A percentile compares a stretch with the other conserved stretches of the same genome.
phyloP scores from a whole-genome alignment of 2,797 vertebrate species.

The Syncerus caffer region DNA sequence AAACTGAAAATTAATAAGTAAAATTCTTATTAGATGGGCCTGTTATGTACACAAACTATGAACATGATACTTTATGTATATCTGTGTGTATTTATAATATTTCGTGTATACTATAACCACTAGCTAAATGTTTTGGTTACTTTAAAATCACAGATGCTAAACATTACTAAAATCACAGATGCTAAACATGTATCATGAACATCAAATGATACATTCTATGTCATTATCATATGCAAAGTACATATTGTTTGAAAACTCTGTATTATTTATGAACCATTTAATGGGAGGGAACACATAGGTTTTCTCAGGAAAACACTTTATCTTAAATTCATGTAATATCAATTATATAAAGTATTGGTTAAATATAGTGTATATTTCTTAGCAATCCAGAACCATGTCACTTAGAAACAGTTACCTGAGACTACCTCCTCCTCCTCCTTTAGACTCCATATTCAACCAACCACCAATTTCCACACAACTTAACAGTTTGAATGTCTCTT shows the following conservation, averaged over 20 bases:
- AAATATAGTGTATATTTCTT: neutral
- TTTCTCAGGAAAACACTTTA: constrained; percentile 38
- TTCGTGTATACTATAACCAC: neutral
- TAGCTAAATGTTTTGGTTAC: neutral
- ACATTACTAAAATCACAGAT: constrained; percentile 27
- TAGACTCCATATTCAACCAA: neutral
- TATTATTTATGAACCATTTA: constrained; percentile 27
- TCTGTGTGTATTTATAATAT: neutral
- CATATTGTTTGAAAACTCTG: neutral
- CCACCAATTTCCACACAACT: neutral
- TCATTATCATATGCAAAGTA: neutral
- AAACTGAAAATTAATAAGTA: neutral
- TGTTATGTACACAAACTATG: neutral
- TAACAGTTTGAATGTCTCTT: neutral
- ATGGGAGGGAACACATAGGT: neutral
- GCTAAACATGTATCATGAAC: neutral
- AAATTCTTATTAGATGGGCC: neutral
- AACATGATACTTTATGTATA: neutral
- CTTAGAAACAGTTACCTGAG: neutral
- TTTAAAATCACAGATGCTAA: constrained; percentile 30
- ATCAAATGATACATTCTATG: neutral
- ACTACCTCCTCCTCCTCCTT: neutral
- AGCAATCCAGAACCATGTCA: neutral
- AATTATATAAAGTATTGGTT: neutral
- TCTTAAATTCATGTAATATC: constrained; percentile 1